Base-by-base conservation (phyloP, 2,888 invertebrate species). In the Eudemis profundana region DNA sequence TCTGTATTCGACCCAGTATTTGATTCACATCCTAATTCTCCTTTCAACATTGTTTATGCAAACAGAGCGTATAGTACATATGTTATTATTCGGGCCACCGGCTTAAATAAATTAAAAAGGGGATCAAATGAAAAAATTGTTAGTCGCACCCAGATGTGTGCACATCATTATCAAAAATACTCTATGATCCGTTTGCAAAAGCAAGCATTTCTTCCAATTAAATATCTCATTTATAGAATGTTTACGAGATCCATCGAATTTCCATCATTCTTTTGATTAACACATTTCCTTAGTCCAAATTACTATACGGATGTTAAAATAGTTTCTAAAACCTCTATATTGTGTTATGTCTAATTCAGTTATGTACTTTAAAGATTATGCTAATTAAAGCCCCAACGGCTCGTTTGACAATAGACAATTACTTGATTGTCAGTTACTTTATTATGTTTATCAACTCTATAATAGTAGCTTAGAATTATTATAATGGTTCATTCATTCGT, bases 1-100 rank as follows among this genome's bases (percentile, higher is more conserved):
- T 76, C 83, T 86, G 85, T 87, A 85, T 84, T 88, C 85, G 75
- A 89, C 90, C 92, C 90, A 90, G 91, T 84, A 89, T 89, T 87
- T 74, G 78, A 74, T 76, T 80, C 78, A 72, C 72, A 73, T 74
- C 72, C 78, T 56, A 70, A 69, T 74, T 71, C 77, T 75, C 74
- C 74, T 75, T n/a, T 29, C 21, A 33, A 19, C 42, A 4, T 57
- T 57, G 4, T 42, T 50, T 51, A 53, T 38, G n/a, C 36, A 53
- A 66, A 36, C 36, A 44, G 19, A 42, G 17, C 40, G 19, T 66
- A 23, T 15, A 38, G 47, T 47, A 8, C 8, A 10, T 3, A 5
- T 8, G 12, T 33, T 33, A 33, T 10, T 33, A 10, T 33, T 33
- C 10, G 33, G 33, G 10, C 33, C 33, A 33, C 10, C 10, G 33